Conservation (phyloP, 2,888 invertebrate species). For the Cephus rjabovi region DNA sequence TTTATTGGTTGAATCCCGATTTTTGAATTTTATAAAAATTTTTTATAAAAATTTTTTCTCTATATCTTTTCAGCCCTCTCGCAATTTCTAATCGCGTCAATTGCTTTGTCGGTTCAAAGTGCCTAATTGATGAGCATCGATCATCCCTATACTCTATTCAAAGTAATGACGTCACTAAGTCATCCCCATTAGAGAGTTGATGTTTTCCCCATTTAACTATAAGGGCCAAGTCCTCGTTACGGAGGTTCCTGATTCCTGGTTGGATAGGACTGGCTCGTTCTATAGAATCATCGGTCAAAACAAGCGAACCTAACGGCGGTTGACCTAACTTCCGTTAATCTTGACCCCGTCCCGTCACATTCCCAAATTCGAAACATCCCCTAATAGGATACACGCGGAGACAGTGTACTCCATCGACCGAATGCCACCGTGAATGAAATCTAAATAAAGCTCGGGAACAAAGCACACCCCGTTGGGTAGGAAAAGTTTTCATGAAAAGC, state of each 20-base stretch:
- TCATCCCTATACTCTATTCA: background rate
- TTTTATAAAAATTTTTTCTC: too few relatives aligned
- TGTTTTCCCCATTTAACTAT: background rate
- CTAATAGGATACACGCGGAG: background rate
- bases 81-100: too few relatives aligned
- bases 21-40: too few relatives aligned
- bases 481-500: background rate
- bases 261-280: background rate
- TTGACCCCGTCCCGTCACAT: background rate
- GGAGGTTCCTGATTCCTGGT: background rate
- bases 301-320: background rate
- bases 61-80: too few relatives aligned
- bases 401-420: background rate
- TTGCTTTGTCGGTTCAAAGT: too few relatives aligned
- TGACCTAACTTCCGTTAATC: background rate
- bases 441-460: background rate
- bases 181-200: background rate
- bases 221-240: background rate
- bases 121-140: too few relatives aligned
- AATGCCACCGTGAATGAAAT: background rate
- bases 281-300: background rate
- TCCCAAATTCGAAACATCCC: background rate
- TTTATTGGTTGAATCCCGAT: too few relatives aligned
- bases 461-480: background rate
- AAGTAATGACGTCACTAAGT: background rate